Conservation (phyloP, 2,113 vertebrate genomes). For the Corythaeola cristata region DNA sequence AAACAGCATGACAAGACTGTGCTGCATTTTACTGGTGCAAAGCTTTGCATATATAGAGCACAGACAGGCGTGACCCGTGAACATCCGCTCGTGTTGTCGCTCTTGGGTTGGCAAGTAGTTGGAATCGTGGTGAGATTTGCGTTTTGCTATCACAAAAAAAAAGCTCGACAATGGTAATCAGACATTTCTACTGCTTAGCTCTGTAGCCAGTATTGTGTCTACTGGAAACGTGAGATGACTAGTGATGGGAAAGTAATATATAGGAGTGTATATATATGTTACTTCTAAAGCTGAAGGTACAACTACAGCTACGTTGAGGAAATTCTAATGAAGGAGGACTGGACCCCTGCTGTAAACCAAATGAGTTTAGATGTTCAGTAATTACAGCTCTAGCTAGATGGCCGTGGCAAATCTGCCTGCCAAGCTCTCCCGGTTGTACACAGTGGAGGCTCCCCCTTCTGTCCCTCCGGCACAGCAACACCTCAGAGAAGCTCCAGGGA, state of each 20-base stretch:
- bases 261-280: not conserved
- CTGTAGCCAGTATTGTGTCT: not conserved
- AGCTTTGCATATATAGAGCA: conserved; percentile 52
- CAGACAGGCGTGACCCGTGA: not conserved
- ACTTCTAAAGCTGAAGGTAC: not conserved
- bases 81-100: not conserved
- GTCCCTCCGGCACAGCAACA: not conserved
- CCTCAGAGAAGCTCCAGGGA: not conserved
- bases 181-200: not conserved
- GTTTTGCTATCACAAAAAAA: not conserved
- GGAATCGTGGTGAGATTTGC: not conserved
- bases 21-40: not conserved
- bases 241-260: not conserved
- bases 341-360: not conserved
- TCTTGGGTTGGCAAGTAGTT: not conserved
- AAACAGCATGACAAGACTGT: not conserved
- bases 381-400: not conserved
- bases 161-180: not conserved
- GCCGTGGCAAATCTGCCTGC: not conserved
- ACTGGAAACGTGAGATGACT: not conserved
- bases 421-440: not conserved
- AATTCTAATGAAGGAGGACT: not conserved
- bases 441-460: not conserved
- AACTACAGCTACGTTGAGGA: not conserved
- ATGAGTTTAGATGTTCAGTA: not conserved